Base-by-base conservation (phyloP, 2,797 vertebrate genomes). In the Sebastes matsubarae region DNA sequence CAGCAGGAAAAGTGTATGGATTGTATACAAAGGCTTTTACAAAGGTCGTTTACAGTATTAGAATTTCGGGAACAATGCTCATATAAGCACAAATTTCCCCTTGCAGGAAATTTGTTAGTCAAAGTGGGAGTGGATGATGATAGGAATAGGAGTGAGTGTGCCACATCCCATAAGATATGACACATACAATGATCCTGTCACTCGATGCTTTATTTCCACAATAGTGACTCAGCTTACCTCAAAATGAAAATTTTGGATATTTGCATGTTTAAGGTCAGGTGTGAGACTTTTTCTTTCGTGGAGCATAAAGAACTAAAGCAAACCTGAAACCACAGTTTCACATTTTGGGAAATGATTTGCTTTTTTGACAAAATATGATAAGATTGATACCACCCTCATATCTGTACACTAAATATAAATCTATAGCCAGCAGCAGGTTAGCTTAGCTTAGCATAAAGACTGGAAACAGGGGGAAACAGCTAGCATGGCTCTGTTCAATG, bases 21-120 rank as follows among this genome's bases (percentile, higher is more conserved):
- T 76, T 74, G 57, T 30, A 72, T 58, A 57, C 6, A 22, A 7
- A 68, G 10, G 30, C 11, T 54, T 42, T 63, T 10, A 63, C 42
- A 27, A 36, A 34, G 64, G 57, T 10, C n/a, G 27, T 80, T 52
- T 34, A 50, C 38, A 7, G 16, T 59, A 25, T 38, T 63, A 60
- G 27, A 30, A 68, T 38, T 69, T 46, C 2, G 5, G 25, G 27
- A 75, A 87, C 80, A 85, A 80, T 68, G n/a, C 11, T 67, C n/a
- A 6, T 25, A 59, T 30, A 25, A 57, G 9, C 42, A 59, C 25
- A 52, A 24, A 76, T 60, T 60, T 75, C 72, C 50, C 75, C 75
- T 34, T 22, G 34, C 29, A 81, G 66, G 24, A 77, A 20, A 85
- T 93, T 88, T 92, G 89, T 67, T 78, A 90, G 75, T 90, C 88